Evolutionary conservation across 2,888 invertebrate genomes (phyloP).

Genomic region (Synergus japonicus): DNA sequence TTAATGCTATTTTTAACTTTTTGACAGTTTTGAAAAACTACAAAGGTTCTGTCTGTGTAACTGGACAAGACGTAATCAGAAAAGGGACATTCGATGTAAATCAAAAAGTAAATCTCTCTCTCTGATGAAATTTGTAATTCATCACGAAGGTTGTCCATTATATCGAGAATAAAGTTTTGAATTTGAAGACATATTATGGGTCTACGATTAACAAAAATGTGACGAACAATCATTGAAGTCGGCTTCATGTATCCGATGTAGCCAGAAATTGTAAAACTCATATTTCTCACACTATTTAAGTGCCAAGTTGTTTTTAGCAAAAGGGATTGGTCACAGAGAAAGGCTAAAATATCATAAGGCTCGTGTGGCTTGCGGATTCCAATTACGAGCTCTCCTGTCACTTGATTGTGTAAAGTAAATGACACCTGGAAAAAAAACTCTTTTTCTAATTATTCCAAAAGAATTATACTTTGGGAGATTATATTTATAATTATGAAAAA

Average conservation of each 20-base stretch:
- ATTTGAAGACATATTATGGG: constrained; percentile 55
- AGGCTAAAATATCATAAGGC: constrained; percentile 59
- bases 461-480: not conserved
- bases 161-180: constrained; percentile 47
- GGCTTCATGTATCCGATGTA: constrained; percentile 60
- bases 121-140: not conserved
- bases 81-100: constrained; percentile 54
- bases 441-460: too few relatives aligned
- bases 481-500: constrained; percentile 6
- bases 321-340: constrained; percentile 53
- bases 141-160: constrained; percentile 44
- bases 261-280: constrained; percentile 50
- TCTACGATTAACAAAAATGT: constrained; percentile 62
- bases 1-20: constrained; percentile 25
- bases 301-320: constrained; percentile 49
- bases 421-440: constrained; percentile 76
- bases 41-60: constrained; percentile 11
- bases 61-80: constrained; percentile 44
- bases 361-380: constrained; percentile 62
- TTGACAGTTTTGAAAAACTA: constrained; percentile 43
- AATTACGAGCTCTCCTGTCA: constrained; percentile 79
- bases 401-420: constrained; percentile 84
- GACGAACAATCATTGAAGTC: constrained; percentile 45
- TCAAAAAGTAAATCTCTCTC: constrained; percentile 54
- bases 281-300: constrained; percentile 45